Base-by-base conservation (phyloP, 2,113 vertebrate species). In the Ictidomys tridecemlineatus region DNA sequence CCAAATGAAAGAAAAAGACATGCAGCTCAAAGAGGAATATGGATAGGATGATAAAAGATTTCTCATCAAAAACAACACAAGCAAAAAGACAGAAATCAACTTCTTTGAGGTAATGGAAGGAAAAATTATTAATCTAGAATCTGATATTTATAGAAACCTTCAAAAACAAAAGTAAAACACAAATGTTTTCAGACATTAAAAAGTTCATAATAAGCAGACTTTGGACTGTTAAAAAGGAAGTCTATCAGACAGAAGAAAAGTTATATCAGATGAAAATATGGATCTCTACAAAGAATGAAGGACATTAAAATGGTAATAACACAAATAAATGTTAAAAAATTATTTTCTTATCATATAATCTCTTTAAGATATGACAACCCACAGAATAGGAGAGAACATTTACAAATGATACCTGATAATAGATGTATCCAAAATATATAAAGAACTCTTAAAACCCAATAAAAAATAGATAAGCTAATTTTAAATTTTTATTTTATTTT, bases 151-250 rank as follows among this genome's bases (percentile, higher is more conserved):
- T 30, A 14, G 28, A 28, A 73, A 73, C 18, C 65, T 83, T 73
- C 56, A 48, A 88, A 83, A 89, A 26, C 34, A 30, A 92, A 56
- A 37, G 10, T 72, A 80, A 91, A 63, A 28, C 9, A 45, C 83
- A 91, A 79, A 84, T 4, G n/a, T 9, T 84, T 85, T 84, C 42
- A 76, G 45, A 92, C 42, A 80, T 53, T 80, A 73, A 65, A 95
- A 87, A 67, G 16, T 51, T 76, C 17, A 92, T 80, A 28, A 74
- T 69, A 83, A 74, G 32, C 11, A 87, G 56, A 82, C 17, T 30
- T 69, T 92, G 5, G 24, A 95, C 67, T 67, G 4, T 34, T 72
- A 26, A 86, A 80, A 65, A 56, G 8, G 42, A 63, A 87, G 4
- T 32, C 32, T 8, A 63, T 48, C 53, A 80, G 26, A 80, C 17